Evolutionary conservation across 2,113 vertebrate genomes (phyloP), one percentile per base, ranked within the genome.

Genomic region (Cebus imitator): DNA sequence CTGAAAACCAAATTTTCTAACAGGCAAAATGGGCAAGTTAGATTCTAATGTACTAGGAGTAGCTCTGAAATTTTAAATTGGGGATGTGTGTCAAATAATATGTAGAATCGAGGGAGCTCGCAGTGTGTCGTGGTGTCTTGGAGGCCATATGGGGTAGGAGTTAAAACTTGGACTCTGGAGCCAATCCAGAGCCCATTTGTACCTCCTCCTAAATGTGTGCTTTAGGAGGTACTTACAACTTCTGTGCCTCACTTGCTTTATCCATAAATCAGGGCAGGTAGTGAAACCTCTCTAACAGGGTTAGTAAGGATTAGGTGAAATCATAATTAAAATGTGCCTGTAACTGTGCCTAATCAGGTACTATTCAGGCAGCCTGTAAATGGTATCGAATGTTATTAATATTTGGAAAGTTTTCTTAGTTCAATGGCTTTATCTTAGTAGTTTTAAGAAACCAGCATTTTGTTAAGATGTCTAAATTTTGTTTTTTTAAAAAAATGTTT

Each of bases 391-490:
- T 61, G 12, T 78, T 79, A 64, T 30, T 64, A 32, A 30, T 64
- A 64, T 55, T 70, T 80, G 52, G 48, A 70, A 81, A 66, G 2
- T 35, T 76, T 90, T 50, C 93, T 84, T 75, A 52, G 37, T 87
- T 95, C 7, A 9, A 0, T 52, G 14, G 43, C 50, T 90, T 91
- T 84, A 16, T 95, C 13, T 13, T 85, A 50, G 13, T 78, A 72
- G 17, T 79, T 95, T 43, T 86, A 52, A 81, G 50, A 73, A 72
- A 61, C 17, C 30, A 73, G 50, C 61, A 43, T 96, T 75, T 89
- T 89, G 2, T 52, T 40, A 89, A 90, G 61, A 64, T 35, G 40
- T 86, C 20, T 82, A 55, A 66, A 81, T 95, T 95, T 80, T n/a
- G 40, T 27, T 14, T 64, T 64, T 64, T 64, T 64, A 8, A 43